phyloP scores from a whole-genome alignment of 2,113 vertebrate species.

The Oncorhynchus tshawytscha region DNA sequence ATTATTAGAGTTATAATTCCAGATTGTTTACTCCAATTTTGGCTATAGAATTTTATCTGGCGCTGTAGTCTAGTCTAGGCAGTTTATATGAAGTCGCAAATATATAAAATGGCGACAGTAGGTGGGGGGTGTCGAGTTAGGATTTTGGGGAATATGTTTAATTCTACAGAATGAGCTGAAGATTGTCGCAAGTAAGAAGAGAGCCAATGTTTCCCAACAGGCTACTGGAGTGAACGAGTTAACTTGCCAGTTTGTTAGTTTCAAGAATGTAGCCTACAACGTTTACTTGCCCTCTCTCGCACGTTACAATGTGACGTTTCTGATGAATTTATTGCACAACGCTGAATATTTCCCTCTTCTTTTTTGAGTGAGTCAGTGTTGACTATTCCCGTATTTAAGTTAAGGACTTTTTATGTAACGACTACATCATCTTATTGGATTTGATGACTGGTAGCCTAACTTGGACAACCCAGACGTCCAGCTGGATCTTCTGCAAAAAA shows the following conservation, averaged over 20 bases:
- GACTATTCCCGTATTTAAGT: not conserved
- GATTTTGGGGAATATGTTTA: slow-evolving; percentile 63
- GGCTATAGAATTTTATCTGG: slow-evolving; percentile 66
- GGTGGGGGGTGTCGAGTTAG: slow-evolving; percentile 66
- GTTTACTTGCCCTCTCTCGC: slow-evolving; percentile 53
- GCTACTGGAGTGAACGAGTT: slow-evolving; percentile 66
- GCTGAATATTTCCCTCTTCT: slow-evolving; percentile 44
- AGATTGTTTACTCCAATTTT: slow-evolving; percentile 65
- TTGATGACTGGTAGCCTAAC: not conserved
- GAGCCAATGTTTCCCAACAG: slow-evolving; percentile 44
- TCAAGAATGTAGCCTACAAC: slow-evolving; percentile 46
- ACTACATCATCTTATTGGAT: not conserved
- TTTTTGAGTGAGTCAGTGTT: not conserved
- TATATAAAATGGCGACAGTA: slow-evolving; percentile 84
- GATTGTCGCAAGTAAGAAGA: slow-evolving; percentile 47
- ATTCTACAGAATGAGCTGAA: slow-evolving; percentile 50
- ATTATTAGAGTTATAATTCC: slow-evolving; percentile 12
- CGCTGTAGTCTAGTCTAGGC: slow-evolving; percentile 59
- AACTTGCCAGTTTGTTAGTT: slow-evolving; percentile 74
- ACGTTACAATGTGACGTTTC: slow-evolving; percentile 70
- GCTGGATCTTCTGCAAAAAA: not conserved
- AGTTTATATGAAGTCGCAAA: slow-evolving; percentile 77
- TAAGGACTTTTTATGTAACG: not conserved
- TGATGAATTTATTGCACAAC: slow-evolving; percentile 68
- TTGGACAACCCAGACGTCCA: not conserved